Conservation (phyloP, 2,888 invertebrate species). For the Campoletis raptor region DNA sequence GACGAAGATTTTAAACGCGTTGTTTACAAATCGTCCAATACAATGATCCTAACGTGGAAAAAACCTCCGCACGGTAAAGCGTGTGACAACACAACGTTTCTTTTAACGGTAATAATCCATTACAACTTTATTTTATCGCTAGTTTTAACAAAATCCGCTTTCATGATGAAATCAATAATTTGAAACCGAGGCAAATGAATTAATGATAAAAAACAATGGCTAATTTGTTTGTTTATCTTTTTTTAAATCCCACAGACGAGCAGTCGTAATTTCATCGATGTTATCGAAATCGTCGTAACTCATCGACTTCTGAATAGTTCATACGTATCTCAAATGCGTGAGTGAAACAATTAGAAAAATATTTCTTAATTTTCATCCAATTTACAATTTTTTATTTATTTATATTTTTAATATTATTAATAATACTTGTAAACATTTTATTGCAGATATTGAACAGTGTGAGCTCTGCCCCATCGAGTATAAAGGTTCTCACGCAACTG, state of each 20-base stretch:
- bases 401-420: neutral
- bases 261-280: constrained; percentile 74
- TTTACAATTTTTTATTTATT: no score
- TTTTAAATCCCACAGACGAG: constrained; percentile 63
- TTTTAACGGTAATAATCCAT: constrained; percentile 54
- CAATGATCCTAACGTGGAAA: constrained; percentile 21
- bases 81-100: constrained; percentile 58
- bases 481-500: constrained; percentile 62
- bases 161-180: neutral
- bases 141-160: neutral
- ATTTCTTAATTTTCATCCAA: neutral
- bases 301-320: constrained; percentile 61
- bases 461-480: constrained; percentile 65
- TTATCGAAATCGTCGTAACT: constrained; percentile 71
- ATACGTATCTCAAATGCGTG: constrained; percentile 24
- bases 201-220: neutral
- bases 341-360: neutral
- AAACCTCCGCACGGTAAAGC: constrained; percentile 16
- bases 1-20: constrained; percentile 74
- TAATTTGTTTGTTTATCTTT: neutral
- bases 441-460: constrained; percentile 59
- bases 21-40: constrained; percentile 35
- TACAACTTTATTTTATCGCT: neutral
- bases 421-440: constrained; percentile 27
- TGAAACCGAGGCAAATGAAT: neutral